Evolutionary conservation across 2,797 vertebrate species (phyloP).

Genomic region (Pangasius djambal): DNA sequence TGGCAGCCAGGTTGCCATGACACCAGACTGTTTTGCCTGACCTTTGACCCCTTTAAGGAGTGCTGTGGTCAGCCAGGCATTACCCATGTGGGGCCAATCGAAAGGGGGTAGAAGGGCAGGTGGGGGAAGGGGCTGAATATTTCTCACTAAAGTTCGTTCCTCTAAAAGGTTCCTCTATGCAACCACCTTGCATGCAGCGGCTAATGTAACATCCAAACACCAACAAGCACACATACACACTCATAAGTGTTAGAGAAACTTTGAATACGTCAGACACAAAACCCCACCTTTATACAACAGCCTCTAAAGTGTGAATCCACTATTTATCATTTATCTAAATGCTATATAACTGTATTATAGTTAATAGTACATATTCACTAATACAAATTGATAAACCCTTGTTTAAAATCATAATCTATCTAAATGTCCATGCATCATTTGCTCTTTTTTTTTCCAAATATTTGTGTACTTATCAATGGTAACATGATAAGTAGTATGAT

Average conservation of each 20-base stretch:
- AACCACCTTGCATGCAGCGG: constrained; percentile 66
- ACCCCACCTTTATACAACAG: neutral
- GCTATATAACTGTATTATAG: neutral
- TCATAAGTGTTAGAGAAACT: neutral
- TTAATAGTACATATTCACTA: neutral
- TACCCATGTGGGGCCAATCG: constrained; percentile 77
- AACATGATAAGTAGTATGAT: neutral
- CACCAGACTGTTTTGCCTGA: constrained; percentile 87
- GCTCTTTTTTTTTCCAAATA: neutral
- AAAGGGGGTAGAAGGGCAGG: constrained; percentile 59
- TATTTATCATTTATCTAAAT: neutral
- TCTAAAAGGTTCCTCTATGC: constrained; percentile 71
- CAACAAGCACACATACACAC: constrained; percentile 13
- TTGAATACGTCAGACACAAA: neutral
- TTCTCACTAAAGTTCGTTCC: constrained; percentile 72
- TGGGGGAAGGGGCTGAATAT: constrained; percentile 61
- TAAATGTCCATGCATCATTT: neutral
- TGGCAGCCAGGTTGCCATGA: constrained; percentile 84
- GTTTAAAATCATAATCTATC: neutral
- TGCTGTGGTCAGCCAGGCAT: constrained; percentile 85
- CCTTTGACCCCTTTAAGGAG: constrained; percentile 84
- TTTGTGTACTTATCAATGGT: neutral
- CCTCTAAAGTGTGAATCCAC: neutral
- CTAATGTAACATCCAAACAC: neutral
- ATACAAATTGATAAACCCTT: neutral